phyloP scores from a whole-genome alignment of 2,888 invertebrate genomes.

The Habrosyne pyritoides region DNA sequence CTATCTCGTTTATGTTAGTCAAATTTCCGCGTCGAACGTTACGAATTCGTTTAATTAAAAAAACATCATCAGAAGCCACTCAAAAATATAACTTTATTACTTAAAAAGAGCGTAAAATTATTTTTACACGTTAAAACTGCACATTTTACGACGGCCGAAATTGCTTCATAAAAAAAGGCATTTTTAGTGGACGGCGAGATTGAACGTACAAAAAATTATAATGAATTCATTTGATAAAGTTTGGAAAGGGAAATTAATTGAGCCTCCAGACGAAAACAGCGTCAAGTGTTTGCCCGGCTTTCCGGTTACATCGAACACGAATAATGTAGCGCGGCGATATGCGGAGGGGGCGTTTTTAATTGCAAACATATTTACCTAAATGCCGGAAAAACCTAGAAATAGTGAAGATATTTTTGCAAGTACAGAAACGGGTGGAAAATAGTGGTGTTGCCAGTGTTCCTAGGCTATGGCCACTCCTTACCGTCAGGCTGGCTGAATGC shows the following conservation, averaged over 20 bases:
- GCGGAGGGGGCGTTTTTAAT: neutral
- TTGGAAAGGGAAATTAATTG: conserved; percentile 39
- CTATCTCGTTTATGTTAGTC: no score
- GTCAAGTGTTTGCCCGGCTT: conserved; percentile 47
- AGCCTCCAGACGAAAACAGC: conserved; percentile 39
- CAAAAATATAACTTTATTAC: conserved; percentile 1
- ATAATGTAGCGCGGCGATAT: conserved; percentile 26
- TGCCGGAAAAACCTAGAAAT: neutral
- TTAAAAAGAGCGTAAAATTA: neutral
- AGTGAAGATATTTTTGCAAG: no score
- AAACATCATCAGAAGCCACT: neutral
- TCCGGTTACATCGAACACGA: conserved; percentile 31
- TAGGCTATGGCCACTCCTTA: no score
- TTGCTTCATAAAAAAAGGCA: conserved; percentile 5
- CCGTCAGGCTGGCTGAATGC: no score
- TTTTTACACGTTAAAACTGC: conserved; percentile 2
- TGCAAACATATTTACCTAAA: neutral
- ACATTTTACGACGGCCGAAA: conserved; percentile 4
- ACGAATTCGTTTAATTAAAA: neutral
- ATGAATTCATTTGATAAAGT: conserved; percentile 45
- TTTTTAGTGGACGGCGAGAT: conserved; percentile 12
- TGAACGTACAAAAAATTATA: conserved; percentile 37
- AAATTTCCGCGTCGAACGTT: neutral
- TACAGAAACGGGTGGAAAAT: no score
- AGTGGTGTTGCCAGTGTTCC: no score